Conservation (phyloP, 2,113 vertebrate genomes). For the Forbesichthys papilliferus region DNA sequence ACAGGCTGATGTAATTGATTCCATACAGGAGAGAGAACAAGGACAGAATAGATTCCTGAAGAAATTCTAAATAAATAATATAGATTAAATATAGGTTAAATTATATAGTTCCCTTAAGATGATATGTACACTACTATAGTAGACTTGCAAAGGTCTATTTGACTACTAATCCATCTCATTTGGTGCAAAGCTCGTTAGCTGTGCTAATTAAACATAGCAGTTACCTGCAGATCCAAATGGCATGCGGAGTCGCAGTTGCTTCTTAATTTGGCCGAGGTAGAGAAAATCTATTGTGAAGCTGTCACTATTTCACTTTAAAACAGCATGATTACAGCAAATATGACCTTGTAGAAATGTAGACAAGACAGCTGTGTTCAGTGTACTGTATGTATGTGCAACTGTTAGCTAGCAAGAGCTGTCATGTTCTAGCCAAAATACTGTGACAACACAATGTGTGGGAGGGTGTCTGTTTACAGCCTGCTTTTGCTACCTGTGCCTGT, state of each 20-base stretch:
- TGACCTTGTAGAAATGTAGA: too few species aligned
- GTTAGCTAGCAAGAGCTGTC: background rate
- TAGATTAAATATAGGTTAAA: too few species aligned
- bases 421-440: background rate
- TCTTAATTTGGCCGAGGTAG: background rate
- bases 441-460: background rate
- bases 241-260: background rate
- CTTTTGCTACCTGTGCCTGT: background rate
- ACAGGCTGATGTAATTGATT: background rate
- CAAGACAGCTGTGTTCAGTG: background rate
- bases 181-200: slow-evolving; percentile 37
- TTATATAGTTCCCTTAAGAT: too few species aligned
- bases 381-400: background rate
- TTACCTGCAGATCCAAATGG: background rate
- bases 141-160: background rate
- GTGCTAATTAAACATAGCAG: slow-evolving; percentile 29
- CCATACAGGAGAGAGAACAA: background rate
- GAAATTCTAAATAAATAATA: too few species aligned
- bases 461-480: background rate
- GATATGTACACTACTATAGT: too few species aligned
- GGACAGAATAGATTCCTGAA: background rate
- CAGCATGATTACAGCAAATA: background rate
- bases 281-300: background rate
- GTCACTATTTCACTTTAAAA: background rate
- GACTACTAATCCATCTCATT: slow-evolving; percentile 3